These are phyloP conservation scores for Anthrax anthrax DNA, from an alignment of 2,888 invertebrate species.

Conservation along the genomic window DNA sequence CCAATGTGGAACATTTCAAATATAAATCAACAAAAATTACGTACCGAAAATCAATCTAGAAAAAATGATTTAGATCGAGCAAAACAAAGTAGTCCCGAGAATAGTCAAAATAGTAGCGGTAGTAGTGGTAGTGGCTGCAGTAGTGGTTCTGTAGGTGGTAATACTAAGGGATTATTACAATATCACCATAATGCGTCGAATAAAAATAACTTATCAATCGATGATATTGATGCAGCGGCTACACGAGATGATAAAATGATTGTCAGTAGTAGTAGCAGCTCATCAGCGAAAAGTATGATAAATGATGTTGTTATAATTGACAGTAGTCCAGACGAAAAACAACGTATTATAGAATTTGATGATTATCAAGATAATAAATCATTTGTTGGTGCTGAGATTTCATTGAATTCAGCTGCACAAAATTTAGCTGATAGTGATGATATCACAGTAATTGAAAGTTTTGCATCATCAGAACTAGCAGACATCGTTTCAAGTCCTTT, in stretches of 20 bases:
- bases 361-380: conserved; percentile 41
- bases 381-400: conserved; percentile 43
- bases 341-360: conserved; percentile 41
- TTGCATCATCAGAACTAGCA: conserved; percentile 38
- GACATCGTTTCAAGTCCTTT: conserved; percentile 47
- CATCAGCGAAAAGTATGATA: neutral
- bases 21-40: neutral
- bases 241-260: neutral
- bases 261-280: neutral
- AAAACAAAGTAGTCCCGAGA: neutral
- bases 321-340: conserved; percentile 34
- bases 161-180: no score
- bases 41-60: neutral
- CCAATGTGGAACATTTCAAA: conserved; percentile 43
- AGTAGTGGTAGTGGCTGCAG: neutral
- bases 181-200: no score
- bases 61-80: no score
- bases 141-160: neutral
- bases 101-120: neutral
- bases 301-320: conserved; percentile 20
- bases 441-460: conserved; percentile 40
- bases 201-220: neutral
- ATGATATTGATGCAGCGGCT: no score
- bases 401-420: conserved; percentile 42
- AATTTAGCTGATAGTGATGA: conserved; percentile 42